Conservation (phyloP, 64 coral and sea anemone genomes). For the Montipora sp. region DNA sequence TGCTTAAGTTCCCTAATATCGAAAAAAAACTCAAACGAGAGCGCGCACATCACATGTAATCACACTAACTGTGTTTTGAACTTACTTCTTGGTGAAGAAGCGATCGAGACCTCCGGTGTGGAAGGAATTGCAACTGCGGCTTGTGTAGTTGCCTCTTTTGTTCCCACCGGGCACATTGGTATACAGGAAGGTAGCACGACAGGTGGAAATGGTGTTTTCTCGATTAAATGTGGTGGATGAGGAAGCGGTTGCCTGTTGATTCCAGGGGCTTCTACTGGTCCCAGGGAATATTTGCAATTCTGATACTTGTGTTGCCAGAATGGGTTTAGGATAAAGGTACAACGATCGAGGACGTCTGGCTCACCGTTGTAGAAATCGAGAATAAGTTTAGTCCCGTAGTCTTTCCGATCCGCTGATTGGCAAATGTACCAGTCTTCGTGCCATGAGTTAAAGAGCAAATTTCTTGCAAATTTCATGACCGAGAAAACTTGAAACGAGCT, state of each 20-base stretch:
- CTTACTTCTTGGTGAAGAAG: not conserved
- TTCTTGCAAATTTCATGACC: not conserved
- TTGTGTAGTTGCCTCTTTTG: not conserved
- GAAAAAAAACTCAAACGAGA: no score
- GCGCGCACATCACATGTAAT: not conserved
- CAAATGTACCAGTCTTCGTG: constrained; percentile 83
- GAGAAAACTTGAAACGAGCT: constrained; percentile 30
- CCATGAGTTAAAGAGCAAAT: constrained; percentile 43
- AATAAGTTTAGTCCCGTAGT: not conserved
- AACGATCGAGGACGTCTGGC: constrained; percentile 22
- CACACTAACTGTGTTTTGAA: not conserved
- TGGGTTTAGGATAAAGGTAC: not conserved
- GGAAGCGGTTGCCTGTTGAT: constrained; percentile 26
- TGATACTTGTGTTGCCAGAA: not conserved
- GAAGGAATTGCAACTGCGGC: not conserved
- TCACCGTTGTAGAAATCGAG: constrained; percentile 31
- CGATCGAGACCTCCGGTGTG: not conserved
- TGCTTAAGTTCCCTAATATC: no score
- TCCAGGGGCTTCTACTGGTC: not conserved
- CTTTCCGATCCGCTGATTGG: constrained; percentile 20
- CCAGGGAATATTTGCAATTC: not conserved
- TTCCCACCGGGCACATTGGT: not conserved
- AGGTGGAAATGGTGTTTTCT: not conserved
- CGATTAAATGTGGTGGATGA: constrained; percentile 3
- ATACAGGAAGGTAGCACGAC: not conserved